Conservation (phyloP, 2,888 invertebrate genomes). For the Habroteleia sp. region DNA sequence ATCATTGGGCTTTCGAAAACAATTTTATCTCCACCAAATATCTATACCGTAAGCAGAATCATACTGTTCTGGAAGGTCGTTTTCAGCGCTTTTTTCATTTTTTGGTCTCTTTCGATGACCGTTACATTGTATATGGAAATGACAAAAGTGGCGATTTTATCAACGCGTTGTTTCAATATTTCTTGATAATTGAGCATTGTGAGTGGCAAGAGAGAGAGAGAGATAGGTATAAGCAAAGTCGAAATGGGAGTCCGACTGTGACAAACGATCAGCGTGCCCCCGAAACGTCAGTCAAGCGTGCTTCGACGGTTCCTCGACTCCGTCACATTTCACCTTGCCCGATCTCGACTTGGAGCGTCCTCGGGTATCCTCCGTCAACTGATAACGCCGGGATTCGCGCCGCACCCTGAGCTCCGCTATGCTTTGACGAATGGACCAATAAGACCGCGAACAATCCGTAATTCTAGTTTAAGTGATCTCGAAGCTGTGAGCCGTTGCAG, state of each 20-base stretch:
- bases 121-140: slow-evolving; percentile 31
- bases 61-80: too few relatives aligned
- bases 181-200: slow-evolving; percentile 60
- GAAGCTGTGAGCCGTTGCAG: slow-evolving; percentile 55
- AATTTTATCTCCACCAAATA: slow-evolving; percentile 9
- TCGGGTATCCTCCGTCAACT: slow-evolving; percentile 56
- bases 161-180: slow-evolving; percentile 48
- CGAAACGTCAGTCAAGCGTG: slow-evolving; percentile 78
- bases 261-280: slow-evolving; percentile 79
- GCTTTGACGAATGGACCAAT: slow-evolving; percentile 66
- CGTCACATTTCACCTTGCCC: slow-evolving; percentile 73
- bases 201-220: slow-evolving; percentile 57
- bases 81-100: too few relatives aligned
- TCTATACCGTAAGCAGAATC: too few relatives aligned
- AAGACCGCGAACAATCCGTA: slow-evolving; percentile 69
- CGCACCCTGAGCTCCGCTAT: slow-evolving; percentile 25
- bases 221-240: slow-evolving; percentile 47
- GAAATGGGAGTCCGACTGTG: slow-evolving; percentile 70
- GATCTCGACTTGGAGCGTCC: slow-evolving; percentile 70
- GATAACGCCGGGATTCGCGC: slow-evolving; percentile 39
- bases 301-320: slow-evolving; percentile 51
- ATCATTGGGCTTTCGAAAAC: slow-evolving; percentile 4
- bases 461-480: slow-evolving; percentile 67
- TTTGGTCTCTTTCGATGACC: too few relatives aligned
- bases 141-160: slow-evolving; percentile 58